Evolutionary conservation across 2,113 vertebrate genomes (phyloP).

Genomic region (Hippolais icterina): DNA sequence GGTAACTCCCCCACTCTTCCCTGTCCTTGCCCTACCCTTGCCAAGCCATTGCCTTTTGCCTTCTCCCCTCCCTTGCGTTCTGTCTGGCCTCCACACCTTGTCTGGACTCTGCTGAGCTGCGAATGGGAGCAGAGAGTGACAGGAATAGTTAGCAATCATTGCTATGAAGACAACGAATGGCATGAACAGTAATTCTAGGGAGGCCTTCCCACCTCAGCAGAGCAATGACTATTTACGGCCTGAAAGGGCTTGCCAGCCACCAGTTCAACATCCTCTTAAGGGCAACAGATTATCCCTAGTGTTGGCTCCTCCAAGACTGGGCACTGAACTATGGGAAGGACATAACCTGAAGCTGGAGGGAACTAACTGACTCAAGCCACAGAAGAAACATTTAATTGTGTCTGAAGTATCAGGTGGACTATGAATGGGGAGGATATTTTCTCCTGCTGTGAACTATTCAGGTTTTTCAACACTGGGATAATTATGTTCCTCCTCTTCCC

Average conservation of each 20-base stretch:
- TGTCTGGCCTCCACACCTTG: not conserved
- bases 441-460: not conserved
- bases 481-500: not conserved
- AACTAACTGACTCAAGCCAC: not conserved
- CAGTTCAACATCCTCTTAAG: conserved; percentile 32
- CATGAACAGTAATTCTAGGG: not conserved
- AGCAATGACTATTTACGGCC: conserved; percentile 34
- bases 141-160: not conserved
- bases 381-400: not conserved
- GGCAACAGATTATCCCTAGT: conserved; percentile 1
- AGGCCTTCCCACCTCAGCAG: conserved; percentile 3
- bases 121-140: not conserved
- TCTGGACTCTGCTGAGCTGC: not conserved
- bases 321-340: not conserved
- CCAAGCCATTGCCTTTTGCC: not conserved
- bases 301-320: not conserved
- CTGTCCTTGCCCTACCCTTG: not conserved
- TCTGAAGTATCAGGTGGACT: not conserved
- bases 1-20: not conserved
- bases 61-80: accelerated
- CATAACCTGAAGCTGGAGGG: not conserved
- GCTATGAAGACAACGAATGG: not conserved
- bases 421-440: not conserved
- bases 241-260: not conserved
- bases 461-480: not conserved